Evolutionary conservation across 2,797 vertebrate genomes (phyloP), one percentile per base, ranked within the genome.

Genomic region (Pyrocephalus nanus): DNA sequence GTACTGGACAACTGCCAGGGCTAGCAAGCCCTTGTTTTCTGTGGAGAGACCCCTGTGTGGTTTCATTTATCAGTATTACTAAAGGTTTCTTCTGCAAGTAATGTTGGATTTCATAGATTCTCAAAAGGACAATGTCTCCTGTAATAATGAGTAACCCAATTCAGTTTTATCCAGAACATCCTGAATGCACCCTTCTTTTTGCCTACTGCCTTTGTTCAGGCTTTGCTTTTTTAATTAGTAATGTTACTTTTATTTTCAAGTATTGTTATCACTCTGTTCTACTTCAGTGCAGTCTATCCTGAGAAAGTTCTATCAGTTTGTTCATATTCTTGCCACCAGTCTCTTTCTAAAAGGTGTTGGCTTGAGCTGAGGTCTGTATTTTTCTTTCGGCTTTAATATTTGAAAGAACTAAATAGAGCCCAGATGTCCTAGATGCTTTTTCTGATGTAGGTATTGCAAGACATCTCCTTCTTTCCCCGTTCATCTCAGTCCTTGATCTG

Each of bases 1-100:
- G 9, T 48, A 71, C 2, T 83, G 73, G 47, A 43, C 15, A 88
- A 54, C 27, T 51, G 43, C 73, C 79, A 77, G 48, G 38, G 30
- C 23, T 90, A 81, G 32, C 55, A 92, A 78, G 43, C 72, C 66
- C 58, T 65, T 94, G 34, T 88, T 90, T 95, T 90, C 66, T 72
- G 47, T 43, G 26, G 62, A 95, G 67, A 88, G 25, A 81, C 50
- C 47, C 40, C 53, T 16, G 18, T 51, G 62, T 60, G 18, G 25
- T 55, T 5, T 86, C 40, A 81, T 88, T 94, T 93, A 48, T 90
- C 70, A 88, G 40, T 83, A 75, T 53, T 34, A 69, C 19, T 48
- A 62, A 66, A 73, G 6, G 21, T 34, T 61, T 47, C 25, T 69
- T 88, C 69, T 83, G 34, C 36, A 94, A 43, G 54, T 62, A 51